Base-by-base conservation (phyloP, 2,888 invertebrate species). In the Colostygia pectinataria region DNA sequence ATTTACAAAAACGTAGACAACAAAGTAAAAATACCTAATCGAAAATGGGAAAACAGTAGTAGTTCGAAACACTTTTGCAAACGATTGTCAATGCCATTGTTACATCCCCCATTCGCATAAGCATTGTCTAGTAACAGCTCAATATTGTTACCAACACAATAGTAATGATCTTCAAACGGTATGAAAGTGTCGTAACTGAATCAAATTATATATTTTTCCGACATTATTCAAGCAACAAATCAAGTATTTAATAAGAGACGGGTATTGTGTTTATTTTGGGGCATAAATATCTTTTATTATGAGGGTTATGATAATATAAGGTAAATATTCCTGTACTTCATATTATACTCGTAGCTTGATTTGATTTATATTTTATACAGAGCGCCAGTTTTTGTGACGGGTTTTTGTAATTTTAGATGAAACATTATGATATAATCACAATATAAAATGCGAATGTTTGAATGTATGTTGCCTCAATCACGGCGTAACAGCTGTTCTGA, bases 221-320 rank as follows among this genome's bases (percentile, higher is more conserved):
- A 40, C 50, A 57, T 63, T 72, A 72, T 72, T 71, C 65, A 59
- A 61, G 71, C 71, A 63, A 77, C 76, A 77, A 78, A 77, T 77
- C 77, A 78, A 75, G 61, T 59, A 65, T 60, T 71, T 70, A 65
- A 68, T 65, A 55, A 62, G 53, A 58, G 50, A 36, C 29, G 28
- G 48, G 47, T 29, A 42, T 53, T 57, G 56, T 46, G 48, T 41
- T 44, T 50, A 51, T 57, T 61, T 54, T 41, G 54, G 33, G 46
- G 32, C 33, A 52, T 46, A 46, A 46, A 46, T 52, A 52, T 23
- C 38, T 46, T 46, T 46, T 39, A 52, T 45, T 32, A 32, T 24
- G 46, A 46, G 40, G 31, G 40, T 40, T 45, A 41, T 50, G 43
- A 39, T 50, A 40, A 51, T 39, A 31, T 31, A 9, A 42, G 12